These are phyloP conservation scores for Sepiola atlantica DNA, from an alignment of 2,888 invertebrate genomes.

Conservation along the genomic window DNA sequence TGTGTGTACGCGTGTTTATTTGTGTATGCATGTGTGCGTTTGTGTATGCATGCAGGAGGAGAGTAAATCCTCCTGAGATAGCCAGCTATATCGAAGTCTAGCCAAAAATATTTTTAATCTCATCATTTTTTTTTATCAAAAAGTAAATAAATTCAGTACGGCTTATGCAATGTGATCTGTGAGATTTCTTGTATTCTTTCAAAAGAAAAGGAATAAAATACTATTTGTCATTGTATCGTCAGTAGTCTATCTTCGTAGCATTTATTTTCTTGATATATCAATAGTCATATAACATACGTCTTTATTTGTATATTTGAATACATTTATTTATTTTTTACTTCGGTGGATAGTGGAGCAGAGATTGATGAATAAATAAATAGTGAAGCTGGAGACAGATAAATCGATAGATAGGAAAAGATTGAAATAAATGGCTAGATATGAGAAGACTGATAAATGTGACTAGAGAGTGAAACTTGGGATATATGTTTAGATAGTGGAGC, in stretches of 20 bases:
- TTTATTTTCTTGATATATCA: neutral
- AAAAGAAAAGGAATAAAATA: too few relatives aligned
- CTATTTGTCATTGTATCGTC: neutral
- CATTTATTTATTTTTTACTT: neutral
- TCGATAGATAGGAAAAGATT: neutral
- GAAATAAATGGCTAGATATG: too few relatives aligned
- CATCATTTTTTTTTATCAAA: neutral
- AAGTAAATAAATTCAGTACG: neutral
- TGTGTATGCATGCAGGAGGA: too few relatives aligned
- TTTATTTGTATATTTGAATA: neutral
- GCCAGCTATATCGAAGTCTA: neutral
- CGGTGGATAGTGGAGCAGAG: neutral
- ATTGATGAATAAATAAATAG: neutral
- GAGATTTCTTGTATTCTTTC: neutral
- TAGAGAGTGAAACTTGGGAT: too few relatives aligned
- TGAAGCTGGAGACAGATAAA: neutral
- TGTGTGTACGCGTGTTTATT: too few relatives aligned
- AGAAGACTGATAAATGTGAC: too few relatives aligned
- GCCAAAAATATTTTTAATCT: neutral
- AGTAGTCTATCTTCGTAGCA: neutral
- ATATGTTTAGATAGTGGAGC: too few relatives aligned
- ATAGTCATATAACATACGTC: neutral
- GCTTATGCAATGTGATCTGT: neutral
- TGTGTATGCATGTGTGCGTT: too few relatives aligned
- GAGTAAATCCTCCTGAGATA: neutral